Evolutionary conservation across 2,888 invertebrate species (phyloP).

Genomic region (Julus scanicus): DNA sequence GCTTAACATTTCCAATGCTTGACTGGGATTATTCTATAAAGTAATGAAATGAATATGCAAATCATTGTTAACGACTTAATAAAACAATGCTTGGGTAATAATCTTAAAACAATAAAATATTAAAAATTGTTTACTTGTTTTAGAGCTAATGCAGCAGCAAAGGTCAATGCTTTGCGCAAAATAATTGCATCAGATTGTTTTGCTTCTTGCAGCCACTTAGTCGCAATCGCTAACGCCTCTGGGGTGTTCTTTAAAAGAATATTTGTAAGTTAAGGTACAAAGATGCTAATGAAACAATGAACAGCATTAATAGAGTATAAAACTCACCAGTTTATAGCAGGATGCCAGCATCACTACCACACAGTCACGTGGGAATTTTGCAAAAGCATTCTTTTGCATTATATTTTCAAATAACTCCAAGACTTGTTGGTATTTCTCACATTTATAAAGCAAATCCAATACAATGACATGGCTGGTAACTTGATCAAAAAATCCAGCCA

Average conservation of each 20-base stretch:
- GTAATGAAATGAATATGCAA: slow-evolving; percentile 28
- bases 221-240: slow-evolving; percentile 74
- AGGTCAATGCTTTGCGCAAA: slow-evolving; percentile 73
- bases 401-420: slow-evolving; percentile 74
- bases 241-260: slow-evolving; percentile 66
- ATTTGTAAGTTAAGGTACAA: slow-evolving; percentile 62
- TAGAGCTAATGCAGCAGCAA: slow-evolving; percentile 75
- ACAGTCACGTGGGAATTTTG: slow-evolving; percentile 76
- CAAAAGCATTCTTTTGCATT: slow-evolving; percentile 73
- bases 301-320: not conserved
- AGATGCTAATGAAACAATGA: slow-evolving; percentile 36
- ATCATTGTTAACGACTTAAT: not conserved
- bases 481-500: slow-evolving; percentile 79
- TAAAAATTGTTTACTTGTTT: slow-evolving; percentile 68
- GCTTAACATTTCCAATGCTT: slow-evolving; percentile 76
- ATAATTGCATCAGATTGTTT: slow-evolving; percentile 71
- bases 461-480: slow-evolving; percentile 75
- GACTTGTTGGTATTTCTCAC: slow-evolving; percentile 76
- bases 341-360: slow-evolving; percentile 76
- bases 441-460: slow-evolving; percentile 77
- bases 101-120: not conserved
- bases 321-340: slow-evolving; percentile 79
- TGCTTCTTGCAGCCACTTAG: slow-evolving; percentile 74
- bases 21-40: slow-evolving; percentile 71
- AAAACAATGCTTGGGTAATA: not conserved